phyloP scores from a whole-genome alignment of 2,797 vertebrate species.

The Telmatherina bonti region DNA sequence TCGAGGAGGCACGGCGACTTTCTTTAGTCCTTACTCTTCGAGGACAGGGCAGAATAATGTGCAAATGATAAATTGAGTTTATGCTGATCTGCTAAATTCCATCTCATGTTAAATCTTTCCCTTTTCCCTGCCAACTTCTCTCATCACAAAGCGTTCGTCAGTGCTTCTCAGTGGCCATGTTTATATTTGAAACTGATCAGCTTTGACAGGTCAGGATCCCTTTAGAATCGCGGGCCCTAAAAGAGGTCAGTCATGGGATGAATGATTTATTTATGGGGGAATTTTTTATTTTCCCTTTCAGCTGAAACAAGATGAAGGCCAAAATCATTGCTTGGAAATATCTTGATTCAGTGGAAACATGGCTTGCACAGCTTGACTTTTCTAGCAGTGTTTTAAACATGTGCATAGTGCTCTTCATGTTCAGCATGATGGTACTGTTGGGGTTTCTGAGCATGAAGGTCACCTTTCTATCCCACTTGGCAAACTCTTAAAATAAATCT shows the following conservation, averaged over 20 bases:
- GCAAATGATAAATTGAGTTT: constrained; percentile 87
- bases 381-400: constrained; percentile 30
- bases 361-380: constrained; percentile 13
- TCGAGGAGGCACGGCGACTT: constrained; percentile 72
- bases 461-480: constrained; percentile 62
- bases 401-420: constrained; percentile 32
- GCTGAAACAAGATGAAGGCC: constrained; percentile 38
- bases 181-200: constrained; percentile 86
- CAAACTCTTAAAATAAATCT: constrained; percentile 69
- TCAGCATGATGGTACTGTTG: constrained; percentile 40
- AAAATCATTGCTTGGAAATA: constrained; percentile 29
- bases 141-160: constrained; percentile 61
- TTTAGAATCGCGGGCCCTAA: constrained; percentile 76
- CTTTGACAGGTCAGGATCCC: constrained; percentile 79
- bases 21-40: constrained; percentile 41
- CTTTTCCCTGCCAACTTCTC: constrained; percentile 71
- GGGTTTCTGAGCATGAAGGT: constrained; percentile 57
- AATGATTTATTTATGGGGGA: constrained; percentile 67
- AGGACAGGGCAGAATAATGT: constrained; percentile 82
- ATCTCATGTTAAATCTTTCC: constrained; percentile 84
- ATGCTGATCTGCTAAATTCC: constrained; percentile 83
- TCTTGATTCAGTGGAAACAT: constrained; percentile 40
- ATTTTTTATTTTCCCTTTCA: constrained; percentile 43
- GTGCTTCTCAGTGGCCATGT: constrained; percentile 68
- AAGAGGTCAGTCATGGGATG: constrained; percentile 76